Evolutionary conservation across 2,888 invertebrate species (phyloP), one percentile per base, ranked within the genome.

Genomic region (Hetaerina titia): DNA sequence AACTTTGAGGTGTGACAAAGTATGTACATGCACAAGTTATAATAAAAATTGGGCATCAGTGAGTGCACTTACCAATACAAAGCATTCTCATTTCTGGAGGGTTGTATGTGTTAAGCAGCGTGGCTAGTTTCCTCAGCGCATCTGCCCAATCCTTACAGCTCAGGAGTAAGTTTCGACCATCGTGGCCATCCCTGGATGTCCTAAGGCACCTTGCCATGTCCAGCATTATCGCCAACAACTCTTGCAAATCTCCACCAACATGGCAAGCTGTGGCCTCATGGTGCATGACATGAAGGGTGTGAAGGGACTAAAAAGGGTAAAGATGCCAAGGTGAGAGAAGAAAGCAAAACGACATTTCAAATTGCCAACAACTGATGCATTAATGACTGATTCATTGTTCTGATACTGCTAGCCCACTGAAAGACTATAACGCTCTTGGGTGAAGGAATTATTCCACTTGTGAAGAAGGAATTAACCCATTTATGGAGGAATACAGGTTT

Each of bases 251-350:
- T 6, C 98, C 98, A 0, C 98, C 98, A 25, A 98, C 98, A 96
- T 98, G 98, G 96, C 98, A 98, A 0, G 98, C 98, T 15, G 99
- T 99, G 22, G 99, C 99, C 97, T 99, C 99, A 96, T 99, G 99
- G 96, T 99, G 98, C 98, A 99, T 99, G 96, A 98, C 98, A 97
- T 99, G 99, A 95, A 99, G 97, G 95, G 99, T 99, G 97, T 98
- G 98, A 96, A 99, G 97, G 58, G 99, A 98, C 98, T 99, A 97
- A 89, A 97, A 97, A 94, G 63, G 95, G 89, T 89, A 31, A 95
- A 94, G 57, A 94, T 7, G 25, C 0, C 57, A 31, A 25, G 45
- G 45, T 88, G 31, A 74, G 74, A 19, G 17, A 90, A 6, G 56
- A 94, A 60, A 64, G 6, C 6, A 25, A n/a, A 64, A 94, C 58